phyloP scores from a whole-genome alignment of 2,888 invertebrate genomes.

The Cephus pulcher region DNA sequence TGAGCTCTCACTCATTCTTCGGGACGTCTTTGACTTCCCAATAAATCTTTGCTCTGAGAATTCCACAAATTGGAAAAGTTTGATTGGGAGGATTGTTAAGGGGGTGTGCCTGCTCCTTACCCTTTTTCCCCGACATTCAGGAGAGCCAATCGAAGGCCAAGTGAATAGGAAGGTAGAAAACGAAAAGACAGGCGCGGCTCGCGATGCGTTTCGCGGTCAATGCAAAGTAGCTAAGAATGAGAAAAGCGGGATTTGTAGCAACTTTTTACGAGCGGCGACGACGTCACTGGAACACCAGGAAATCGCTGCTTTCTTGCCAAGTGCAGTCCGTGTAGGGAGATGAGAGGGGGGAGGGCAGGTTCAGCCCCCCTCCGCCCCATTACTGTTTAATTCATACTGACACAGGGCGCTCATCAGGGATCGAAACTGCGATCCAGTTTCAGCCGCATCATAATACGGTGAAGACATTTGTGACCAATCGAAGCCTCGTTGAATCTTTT shows the following conservation, averaged over 20 bases:
- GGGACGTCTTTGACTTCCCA: neutral
- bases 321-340: slow-evolving; percentile 13
- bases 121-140: neutral
- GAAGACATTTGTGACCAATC: neutral
- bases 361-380: slow-evolving; percentile 24
- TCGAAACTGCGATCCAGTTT: slow-evolving; percentile 18
- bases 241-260: slow-evolving; percentile 32
- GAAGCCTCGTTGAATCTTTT: neutral
- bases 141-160: neutral
- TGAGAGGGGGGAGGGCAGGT: neutral
- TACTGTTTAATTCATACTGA: slow-evolving; percentile 32
- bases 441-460: neutral
- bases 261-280: slow-evolving; percentile 27
- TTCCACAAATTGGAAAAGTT: slow-evolving; percentile 4
- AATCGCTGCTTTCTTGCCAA: slow-evolving; percentile 30
- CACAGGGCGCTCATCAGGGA: neutral
- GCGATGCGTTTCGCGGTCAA: neutral
- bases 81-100: neutral
- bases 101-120: neutral
- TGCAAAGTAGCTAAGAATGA: slow-evolving; percentile 42
- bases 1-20: neutral
- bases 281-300: neutral
- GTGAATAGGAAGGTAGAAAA: neutral
- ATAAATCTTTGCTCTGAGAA: slow-evolving; percentile 2
- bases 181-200: neutral